phyloP scores from a whole-genome alignment of 2,113 vertebrate genomes.

The Saccopteryx bilineata region DNA sequence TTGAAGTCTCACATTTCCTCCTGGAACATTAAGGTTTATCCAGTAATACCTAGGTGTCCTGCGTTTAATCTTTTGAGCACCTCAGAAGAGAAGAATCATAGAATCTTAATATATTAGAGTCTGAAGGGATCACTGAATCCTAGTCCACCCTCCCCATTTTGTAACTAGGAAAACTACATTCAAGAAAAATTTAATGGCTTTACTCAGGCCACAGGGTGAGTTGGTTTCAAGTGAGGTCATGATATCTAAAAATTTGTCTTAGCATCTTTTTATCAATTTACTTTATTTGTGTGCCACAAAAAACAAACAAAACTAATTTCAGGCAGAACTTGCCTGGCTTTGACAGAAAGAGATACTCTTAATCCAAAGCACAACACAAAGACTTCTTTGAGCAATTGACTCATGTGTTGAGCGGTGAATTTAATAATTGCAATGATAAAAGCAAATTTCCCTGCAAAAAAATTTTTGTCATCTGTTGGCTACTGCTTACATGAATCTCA shows the following conservation, averaged over 20 bases:
- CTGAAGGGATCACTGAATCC: not conserved
- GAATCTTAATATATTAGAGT: not conserved
- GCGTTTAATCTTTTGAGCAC: not conserved
- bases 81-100: not conserved
- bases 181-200: not conserved
- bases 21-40: not conserved
- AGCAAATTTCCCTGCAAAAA: slow-evolving; percentile 55
- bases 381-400: slow-evolving; percentile 69
- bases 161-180: not conserved
- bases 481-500: slow-evolving; percentile 1
- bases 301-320: slow-evolving; percentile 51
- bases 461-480: not conserved
- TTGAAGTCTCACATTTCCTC: not conserved
- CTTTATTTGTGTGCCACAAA: slow-evolving; percentile 13
- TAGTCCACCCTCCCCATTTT: not conserved
- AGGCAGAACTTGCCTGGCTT: slow-evolving; percentile 55
- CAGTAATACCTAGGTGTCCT: too few species aligned
- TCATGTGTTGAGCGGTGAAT: slow-evolving; percentile 61
- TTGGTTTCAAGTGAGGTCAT: slow-evolving; percentile 21
- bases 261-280: slow-evolving; percentile 42
- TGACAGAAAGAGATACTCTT: slow-evolving; percentile 57
- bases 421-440: slow-evolving; percentile 52
- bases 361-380: slow-evolving; percentile 62
- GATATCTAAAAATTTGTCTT: not conserved
- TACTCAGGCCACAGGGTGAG: not conserved